Base-by-base conservation (phyloP, 2,797 vertebrate species). In the Thaleichthys pacificus region DNA sequence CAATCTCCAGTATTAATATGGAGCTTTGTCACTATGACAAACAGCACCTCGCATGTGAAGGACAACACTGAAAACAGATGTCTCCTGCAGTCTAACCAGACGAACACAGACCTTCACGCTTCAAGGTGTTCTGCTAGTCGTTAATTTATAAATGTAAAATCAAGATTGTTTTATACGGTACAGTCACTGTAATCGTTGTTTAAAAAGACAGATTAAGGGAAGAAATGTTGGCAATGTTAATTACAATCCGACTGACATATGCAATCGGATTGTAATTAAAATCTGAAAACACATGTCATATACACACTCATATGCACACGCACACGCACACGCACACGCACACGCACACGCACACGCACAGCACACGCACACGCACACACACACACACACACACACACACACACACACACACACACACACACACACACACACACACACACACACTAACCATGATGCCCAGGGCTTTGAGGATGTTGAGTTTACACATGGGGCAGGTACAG, bases 401-500 rank as follows among this genome's bases (percentile, higher is more conserved):
- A 54, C 35, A 51, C 49, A 51, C 49, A 51, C 12, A n/a, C n/a
- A n/a, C n/a, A n/a, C n/a, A n/a, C n/a, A n/a, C n/a, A n/a, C n/a
- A n/a, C n/a, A n/a, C n/a, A n/a, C n/a, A n/a, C n/a, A n/a, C n/a
- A n/a, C n/a, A 54, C 19, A 54, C 15, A 19, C 51, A 54, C 19
- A 54, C 15, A 58, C 54, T 3, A 8, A 99, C 97, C 95, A 94
- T 94, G 86, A 99, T 96, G 84, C 97, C 97, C 11, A 99, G 91
- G 26, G 97, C 97, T 90, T 99, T 99, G 80, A 99, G 93, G 90
- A 99, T 99, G 87, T 99, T 99, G 77, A 99, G 93, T 88, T 99
- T 99, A 89, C 97, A 99, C 97, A 99, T 99, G 15, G 97, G 97
- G 80, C 97, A 99, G 2, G 97, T 99, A 85, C 96, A 98, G 78